Evolutionary conservation across 2,113 vertebrate genomes (phyloP), one percentile per base, ranked within the genome.

Genomic region (Origma solitaria): DNA sequence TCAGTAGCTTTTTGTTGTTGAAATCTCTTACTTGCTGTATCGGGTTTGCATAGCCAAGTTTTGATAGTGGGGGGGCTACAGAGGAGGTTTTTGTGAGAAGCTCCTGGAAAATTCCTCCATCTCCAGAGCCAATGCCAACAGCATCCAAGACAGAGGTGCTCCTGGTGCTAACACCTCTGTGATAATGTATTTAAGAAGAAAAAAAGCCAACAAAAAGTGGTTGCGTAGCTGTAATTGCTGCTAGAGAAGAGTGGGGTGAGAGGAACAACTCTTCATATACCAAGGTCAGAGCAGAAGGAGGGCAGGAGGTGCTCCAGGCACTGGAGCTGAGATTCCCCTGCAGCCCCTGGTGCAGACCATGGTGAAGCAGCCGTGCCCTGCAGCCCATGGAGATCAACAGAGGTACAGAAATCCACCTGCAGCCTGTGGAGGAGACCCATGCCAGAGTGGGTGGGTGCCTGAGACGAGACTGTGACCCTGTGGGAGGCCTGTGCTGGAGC

Each of bases 261-360:
- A 27, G 16, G 12, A 8, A 65, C 19, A 23, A 9, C 10, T 7
- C 35, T 35, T 9, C 30, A 33, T 9, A 6, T 4, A 33, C 18
- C 12, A 15, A 60, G 18, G 28, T 38, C 45, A 45, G 18, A 28
- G 33, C 1, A 58, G 17, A 51, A 69, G 45, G 37, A 37, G 7
- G 7, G 17, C 4, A 77, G 37, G 33, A 60, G 7, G 5, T 28
- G 15, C 18, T 60, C 10, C 22, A 51, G 18, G 7, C 2, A 1
- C 10, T 8, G 15, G 13, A 51, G 22, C 11, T 8, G 22, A 11
- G 6, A 23, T 77, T 51, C 9, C 12, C 33, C 15, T 77, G 33
- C 18, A 37, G 27, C 3, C 18, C 0, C 0, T 42, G 27, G 14
- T 23, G 33, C 27, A 44, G 37, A 3, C 6, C 33, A 18, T 13